Evolutionary conservation across 2,113 vertebrate genomes (phyloP).

Genomic region (Bubo scandiacus): DNA sequence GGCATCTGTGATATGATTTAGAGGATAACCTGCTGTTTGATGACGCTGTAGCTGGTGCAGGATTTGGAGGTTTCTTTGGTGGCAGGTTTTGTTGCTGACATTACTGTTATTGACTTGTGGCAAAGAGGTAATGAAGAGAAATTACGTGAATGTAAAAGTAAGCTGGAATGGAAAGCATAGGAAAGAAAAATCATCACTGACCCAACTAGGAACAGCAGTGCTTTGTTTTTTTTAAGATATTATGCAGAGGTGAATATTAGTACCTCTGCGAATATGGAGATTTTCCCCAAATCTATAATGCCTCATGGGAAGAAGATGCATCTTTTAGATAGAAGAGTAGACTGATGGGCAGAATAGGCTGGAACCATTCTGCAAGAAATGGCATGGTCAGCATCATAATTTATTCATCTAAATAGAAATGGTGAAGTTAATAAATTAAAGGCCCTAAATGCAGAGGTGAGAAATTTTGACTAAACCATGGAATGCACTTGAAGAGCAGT

Average conservation of each 20-base stretch:
- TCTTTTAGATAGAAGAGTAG: background rate
- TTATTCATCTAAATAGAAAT: background rate
- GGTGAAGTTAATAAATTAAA: background rate
- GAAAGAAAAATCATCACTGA: background rate
- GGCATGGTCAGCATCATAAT: background rate
- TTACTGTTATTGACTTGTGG: background rate
- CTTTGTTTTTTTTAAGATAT: background rate
- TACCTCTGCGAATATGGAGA: background rate
- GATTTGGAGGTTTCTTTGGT: background rate
- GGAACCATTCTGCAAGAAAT: background rate
- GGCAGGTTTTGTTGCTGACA: background rate
- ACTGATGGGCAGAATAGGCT: background rate
- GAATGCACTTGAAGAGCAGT: background rate
- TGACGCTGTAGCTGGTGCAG: background rate
- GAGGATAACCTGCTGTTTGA: conserved; percentile 37
- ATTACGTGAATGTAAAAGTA: background rate
- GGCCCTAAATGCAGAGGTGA: background rate
- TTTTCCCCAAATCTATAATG: background rate
- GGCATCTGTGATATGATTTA: conserved; percentile 47
- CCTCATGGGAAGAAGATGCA: background rate
- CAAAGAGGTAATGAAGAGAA: background rate
- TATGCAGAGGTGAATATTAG: background rate
- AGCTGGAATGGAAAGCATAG: background rate
- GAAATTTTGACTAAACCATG: background rate
- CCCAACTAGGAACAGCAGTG: background rate